phyloP scores from a whole-genome alignment of 2,888 invertebrate genomes.

The Ctena decussata region DNA sequence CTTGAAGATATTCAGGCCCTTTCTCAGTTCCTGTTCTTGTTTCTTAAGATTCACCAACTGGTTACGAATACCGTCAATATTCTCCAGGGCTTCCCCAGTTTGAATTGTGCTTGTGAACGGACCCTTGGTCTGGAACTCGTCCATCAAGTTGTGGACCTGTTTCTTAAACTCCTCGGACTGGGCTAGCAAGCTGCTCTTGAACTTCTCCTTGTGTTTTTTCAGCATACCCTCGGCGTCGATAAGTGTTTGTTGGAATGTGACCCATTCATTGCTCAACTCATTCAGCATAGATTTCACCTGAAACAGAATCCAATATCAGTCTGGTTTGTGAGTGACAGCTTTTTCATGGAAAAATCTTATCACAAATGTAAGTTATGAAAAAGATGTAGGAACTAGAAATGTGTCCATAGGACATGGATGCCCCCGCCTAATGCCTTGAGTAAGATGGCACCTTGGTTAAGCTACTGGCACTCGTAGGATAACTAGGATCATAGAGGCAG shows the following conservation, averaged over 20 bases:
- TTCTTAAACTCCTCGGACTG: constrained; percentile 92
- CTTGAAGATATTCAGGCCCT: constrained; percentile 92
- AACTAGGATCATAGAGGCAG: too few species aligned
- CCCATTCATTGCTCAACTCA: constrained; percentile 90
- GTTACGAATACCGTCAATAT: constrained; percentile 80
- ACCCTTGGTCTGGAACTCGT: constrained; percentile 90
- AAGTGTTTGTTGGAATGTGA: constrained; percentile 90
- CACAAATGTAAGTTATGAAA: too few species aligned
- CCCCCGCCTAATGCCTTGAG: too few species aligned
- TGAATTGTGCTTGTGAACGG: constrained; percentile 76
- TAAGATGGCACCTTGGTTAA: too few species aligned
- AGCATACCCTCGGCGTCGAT: constrained; percentile 92
- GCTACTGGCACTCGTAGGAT: too few species aligned
- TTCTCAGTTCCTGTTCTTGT: constrained; percentile 90
- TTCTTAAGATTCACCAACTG: constrained; percentile 88
- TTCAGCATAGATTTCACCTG: constrained; percentile 82
- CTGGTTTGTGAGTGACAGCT: too few species aligned
- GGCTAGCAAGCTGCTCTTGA: constrained; percentile 90
- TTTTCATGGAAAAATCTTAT: too few species aligned
- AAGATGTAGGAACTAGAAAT: too few species aligned
- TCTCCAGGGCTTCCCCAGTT: constrained; percentile 84
- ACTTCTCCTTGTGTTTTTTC: constrained; percentile 90
- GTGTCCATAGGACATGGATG: too few species aligned
- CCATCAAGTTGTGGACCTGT: constrained; percentile 90
- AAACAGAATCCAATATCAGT: too few species aligned